Base-by-base conservation (phyloP, 2,888 invertebrate genomes). In the Terebella lapidaria region DNA sequence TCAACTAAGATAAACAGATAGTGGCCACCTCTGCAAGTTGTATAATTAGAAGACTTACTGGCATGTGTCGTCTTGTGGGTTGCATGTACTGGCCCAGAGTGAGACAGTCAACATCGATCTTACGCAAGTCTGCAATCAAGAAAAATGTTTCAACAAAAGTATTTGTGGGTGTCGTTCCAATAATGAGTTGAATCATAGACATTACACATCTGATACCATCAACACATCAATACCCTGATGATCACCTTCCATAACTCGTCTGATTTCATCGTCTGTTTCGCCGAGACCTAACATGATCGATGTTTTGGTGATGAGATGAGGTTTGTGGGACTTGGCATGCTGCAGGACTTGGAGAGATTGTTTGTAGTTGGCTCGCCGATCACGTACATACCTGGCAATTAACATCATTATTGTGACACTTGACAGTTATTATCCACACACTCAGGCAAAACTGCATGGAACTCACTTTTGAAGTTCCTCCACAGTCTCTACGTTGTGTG, bases 41-140 rank as follows among this genome's bases (percentile, higher is more conserved):
- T n/a, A n/a, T n/a, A n/a, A n/a, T n/a, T n/a, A n/a, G n/a, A n/a
- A 35, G 10, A 35, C 42, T 35, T 35, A 35, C 42, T 35, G 42
- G 92, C 27, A 99, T 84, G 80, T 99, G 99, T 5, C 90, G 85
- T 75, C 94, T 96, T 0, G 97, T 99, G 0, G 99, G 99, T 80
- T 99, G 99, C 96, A 99, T 99, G 82, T 99, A 99, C 76, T 99
- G 99, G 0, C 99, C 99, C 3, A 99, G 83, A 0, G 99, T 99
- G 0, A 99, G 81, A 77, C 96, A 96, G 81, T 97, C 97, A 0
- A 99, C 97, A 35, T 88, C 90, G 0, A 84, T 70, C 27, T 83
- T 81, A 59, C 89, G 86, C 53, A 96, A 83, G 83, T 96, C 95
- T 88, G 80, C 22, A 35, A 60, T 15, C 49, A 47, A 35, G n/a